Percentiles rank a stretch among this genome's conserved stretches.
Evolutionary conservation across 1,140 invertebrate genomes (phyloP).

Genomic region (Berghia stephanieae): DNA sequence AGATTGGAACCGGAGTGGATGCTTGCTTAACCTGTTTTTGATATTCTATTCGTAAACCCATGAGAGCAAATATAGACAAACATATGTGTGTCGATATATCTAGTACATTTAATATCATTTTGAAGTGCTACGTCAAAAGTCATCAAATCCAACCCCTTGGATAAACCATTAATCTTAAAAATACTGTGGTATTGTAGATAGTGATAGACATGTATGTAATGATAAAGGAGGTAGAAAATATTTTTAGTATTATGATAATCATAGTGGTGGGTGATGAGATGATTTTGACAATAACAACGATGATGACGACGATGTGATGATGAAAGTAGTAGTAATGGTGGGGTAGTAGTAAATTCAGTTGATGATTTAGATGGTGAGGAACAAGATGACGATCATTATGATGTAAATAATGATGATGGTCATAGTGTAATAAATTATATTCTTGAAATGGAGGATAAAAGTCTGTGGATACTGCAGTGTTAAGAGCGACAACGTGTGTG

Average conservation of each 20-base stretch:
- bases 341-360: background rate
- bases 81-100: too few relatives aligned
- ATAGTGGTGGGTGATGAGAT: background rate
- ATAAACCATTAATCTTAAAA: too few relatives aligned
- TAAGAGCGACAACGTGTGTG: background rate
- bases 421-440: background rate
- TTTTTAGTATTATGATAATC: background rate
- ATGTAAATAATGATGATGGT: background rate
- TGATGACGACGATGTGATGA: background rate
- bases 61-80: too few relatives aligned
- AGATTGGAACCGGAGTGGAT: too few relatives aligned
- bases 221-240: background rate
- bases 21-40: too few relatives aligned
- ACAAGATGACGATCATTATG: background rate
- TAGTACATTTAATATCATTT: too few relatives aligned
- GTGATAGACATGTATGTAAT: background rate
- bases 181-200: too few relatives aligned
- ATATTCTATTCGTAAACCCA: too few relatives aligned
- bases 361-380: background rate
- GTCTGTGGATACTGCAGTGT: background rate
- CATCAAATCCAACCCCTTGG: too few relatives aligned
- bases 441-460: background rate
- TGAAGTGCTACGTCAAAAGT: too few relatives aligned
- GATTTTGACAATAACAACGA: background rate
- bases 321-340: background rate